Conservation (phyloP, 2,797 vertebrate genomes). For the Neosilurus hyrtlii region DNA sequence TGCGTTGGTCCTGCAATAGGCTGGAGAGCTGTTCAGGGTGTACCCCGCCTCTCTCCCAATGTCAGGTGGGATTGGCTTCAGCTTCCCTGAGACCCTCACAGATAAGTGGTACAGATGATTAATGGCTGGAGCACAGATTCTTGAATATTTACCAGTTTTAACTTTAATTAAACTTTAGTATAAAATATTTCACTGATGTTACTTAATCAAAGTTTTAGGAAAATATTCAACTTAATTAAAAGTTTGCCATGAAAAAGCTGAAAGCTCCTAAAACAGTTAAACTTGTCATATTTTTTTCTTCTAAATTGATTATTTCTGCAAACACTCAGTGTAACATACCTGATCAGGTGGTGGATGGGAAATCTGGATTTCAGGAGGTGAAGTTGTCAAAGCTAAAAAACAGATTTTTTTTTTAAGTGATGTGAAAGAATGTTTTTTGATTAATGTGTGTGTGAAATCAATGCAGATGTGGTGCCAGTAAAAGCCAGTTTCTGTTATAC, state of each 20-base stretch:
- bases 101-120: no score
- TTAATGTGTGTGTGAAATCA: neutral
- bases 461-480: neutral
- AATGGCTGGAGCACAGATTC: neutral
- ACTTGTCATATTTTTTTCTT: neutral
- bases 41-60: no score
- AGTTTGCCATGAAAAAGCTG: neutral
- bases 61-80: no score
- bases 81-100: no score
- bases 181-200: neutral
- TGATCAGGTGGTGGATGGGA: slow-evolving; percentile 13
- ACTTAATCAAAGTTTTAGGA: neutral
- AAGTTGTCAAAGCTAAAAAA: slow-evolving; percentile 16
- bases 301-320: no score
- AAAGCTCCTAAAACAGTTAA: neutral
- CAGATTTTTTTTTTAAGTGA: neutral
- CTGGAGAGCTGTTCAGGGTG: no score
- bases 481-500: neutral
- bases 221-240: neutral
- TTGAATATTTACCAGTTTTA: neutral
- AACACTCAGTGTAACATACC: slow-evolving; percentile 14
- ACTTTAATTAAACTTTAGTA: neutral
- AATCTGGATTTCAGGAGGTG: slow-evolving; percentile 9
- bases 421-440: no score
- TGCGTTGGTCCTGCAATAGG: no score